phyloP scores from a whole-genome alignment of 2,113 vertebrate genomes.

The Elaphurus davidianus region DNA sequence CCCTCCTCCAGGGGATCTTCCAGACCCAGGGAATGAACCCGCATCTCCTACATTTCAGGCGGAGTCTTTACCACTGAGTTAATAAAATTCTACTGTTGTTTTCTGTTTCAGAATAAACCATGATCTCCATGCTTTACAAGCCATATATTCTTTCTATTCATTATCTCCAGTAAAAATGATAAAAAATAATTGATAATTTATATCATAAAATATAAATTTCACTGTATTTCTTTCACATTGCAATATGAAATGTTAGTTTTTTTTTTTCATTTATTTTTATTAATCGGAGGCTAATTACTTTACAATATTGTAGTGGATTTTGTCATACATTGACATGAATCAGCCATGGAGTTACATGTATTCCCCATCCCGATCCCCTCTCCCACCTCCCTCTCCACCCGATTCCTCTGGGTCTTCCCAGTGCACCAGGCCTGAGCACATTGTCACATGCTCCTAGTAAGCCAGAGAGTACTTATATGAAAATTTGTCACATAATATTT shows the following conservation, averaged over 20 bases:
- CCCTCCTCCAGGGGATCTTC: not conserved
- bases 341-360: no score
- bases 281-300: no score
- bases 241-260: slow-evolving; percentile 44
- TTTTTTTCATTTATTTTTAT: no score
- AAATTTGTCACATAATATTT: slow-evolving; percentile 68
- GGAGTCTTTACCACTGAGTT: not conserved
- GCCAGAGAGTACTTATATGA: slow-evolving; percentile 23
- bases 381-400: no score
- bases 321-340: no score
- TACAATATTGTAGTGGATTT: no score
- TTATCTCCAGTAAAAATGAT: slow-evolving; percentile 51
- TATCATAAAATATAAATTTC: slow-evolving; percentile 41
- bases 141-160: slow-evolving; percentile 7
- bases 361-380: no score
- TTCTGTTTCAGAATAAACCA: not conserved
- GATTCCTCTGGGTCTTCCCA: no score
- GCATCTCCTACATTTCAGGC: not conserved
- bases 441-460: slow-evolving; percentile 42
- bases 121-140: not conserved
- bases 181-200: slow-evolving; percentile 63
- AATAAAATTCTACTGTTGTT: not conserved
- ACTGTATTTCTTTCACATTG: slow-evolving; percentile 45
- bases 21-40: not conserved
- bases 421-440: no score